A percentile compares a stretch with the other conserved stretches of the same genome.
phyloP scores from a whole-genome alignment of 2,888 invertebrate species.

The Nomada flava region DNA sequence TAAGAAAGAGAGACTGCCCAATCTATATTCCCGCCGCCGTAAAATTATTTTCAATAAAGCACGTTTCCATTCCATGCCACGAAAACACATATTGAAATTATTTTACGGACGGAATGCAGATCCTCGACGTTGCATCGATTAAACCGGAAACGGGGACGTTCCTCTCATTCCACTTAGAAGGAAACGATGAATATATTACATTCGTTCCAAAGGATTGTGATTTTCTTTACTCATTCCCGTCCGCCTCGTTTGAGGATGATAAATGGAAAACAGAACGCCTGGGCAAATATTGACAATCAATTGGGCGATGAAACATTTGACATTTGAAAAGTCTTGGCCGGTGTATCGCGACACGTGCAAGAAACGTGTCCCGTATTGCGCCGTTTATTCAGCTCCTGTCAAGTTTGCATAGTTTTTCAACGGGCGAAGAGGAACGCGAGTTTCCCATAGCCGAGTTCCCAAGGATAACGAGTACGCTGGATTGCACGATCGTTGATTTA shows the following conservation, averaged over 20 bases:
- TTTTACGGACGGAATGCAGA: not conserved
- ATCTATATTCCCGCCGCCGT: not conserved
- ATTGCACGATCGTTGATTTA: not conserved
- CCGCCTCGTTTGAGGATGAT: not conserved
- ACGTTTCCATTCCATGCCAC: not conserved
- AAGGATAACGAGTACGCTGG: slow-evolving; percentile 51
- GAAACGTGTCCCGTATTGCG: slow-evolving; percentile 46
- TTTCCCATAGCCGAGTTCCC: slow-evolving; percentile 15
- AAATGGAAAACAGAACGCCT: not conserved
- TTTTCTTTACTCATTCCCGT: not conserved
- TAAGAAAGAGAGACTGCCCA: not conserved
- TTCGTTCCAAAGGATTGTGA: not conserved
- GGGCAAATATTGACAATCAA: slow-evolving; percentile 36
- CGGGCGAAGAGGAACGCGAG: slow-evolving; percentile 14
- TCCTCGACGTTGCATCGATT: not conserved
- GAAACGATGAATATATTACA: not conserved
- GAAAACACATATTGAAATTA: not conserved
- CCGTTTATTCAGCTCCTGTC: slow-evolving; percentile 2
- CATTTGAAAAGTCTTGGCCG: slow-evolving; percentile 45
- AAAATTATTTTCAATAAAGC: not conserved
- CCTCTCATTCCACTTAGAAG: not conserved
- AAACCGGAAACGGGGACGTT: not conserved
- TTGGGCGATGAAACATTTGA: slow-evolving; percentile 35
- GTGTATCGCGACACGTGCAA: slow-evolving; percentile 35
- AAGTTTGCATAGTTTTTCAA: slow-evolving; percentile 36